Evolutionary conservation across 2,888 invertebrate genomes (phyloP), one percentile per base, ranked within the genome.

Genomic region (Ormyrus thymus): DNA sequence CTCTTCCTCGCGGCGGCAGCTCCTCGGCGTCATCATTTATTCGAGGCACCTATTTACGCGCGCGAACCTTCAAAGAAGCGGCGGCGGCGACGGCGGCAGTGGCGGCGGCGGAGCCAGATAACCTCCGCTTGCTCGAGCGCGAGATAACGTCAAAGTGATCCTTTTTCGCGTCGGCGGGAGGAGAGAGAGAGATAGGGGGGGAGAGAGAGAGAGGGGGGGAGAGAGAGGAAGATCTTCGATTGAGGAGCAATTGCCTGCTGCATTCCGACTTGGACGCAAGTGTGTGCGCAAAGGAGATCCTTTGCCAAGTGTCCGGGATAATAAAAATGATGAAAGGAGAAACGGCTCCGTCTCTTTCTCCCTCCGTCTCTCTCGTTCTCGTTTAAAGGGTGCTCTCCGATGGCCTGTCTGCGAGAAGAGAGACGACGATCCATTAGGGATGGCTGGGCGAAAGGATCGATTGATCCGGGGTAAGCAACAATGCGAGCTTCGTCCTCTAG

Each of bases 111-210:
- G 85, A 83, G 55, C 7, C 82, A 86, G 86, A 87, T 87, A 87
- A 86, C 86, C 85, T 81, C 77, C 81, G 84, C 84, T 84, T 85
- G 81, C 75, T 83, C 82, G 83, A 84, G 82, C 83, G 84, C 84
- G 85, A 75, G 79, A 88, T 87, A 87, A 87, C 85, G 86, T 87
- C 86, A 86, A 86, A 86, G 86, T 83, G 85, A 83, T 83, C 83
- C 70, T 13, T 48, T 53, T 51, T 56, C 62, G 50, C 64, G 48
- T 43, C 58, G 7, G n/a, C 43, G 61, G 13, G 64, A 64, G 43
- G 6, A 7, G n/a, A n/a, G 61, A 10, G 64, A 64, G 43, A 3
- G 45, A 50, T n/a, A n/a, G n/a, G 61, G 13, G 64, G 55, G 43
- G 6, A 7, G n/a, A n/a, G 61, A 10, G 64, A 64, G 43, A 3